Evolutionary conservation across 2,888 invertebrate genomes (phyloP).

Genomic region (Xanthorhoe spadicearia): DNA sequence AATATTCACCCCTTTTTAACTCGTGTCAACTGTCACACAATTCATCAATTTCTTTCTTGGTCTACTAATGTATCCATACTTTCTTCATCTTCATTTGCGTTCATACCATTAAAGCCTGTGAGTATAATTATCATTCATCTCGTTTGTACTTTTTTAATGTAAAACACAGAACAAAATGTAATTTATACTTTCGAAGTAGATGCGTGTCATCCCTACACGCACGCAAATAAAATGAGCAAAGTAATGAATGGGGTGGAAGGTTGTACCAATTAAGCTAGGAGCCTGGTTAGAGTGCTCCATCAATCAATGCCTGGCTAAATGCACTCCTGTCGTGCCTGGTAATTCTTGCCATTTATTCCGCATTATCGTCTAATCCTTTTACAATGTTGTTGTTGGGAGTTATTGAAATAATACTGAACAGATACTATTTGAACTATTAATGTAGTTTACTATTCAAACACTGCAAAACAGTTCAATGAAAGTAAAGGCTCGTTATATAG

Average conservation of each 20-base stretch:
- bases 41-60: no score
- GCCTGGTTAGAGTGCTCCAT: constrained; percentile 31
- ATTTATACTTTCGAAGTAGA: not conserved
- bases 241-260: constrained; percentile 36
- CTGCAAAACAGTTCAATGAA: constrained; percentile 4
- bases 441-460: not conserved
- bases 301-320: constrained; percentile 37
- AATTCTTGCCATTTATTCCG: constrained; percentile 14
- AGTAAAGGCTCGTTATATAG: constrained; percentile 31
- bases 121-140: no score
- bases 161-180: not conserved
- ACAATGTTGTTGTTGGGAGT: not conserved
- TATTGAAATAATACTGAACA: no score
- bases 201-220: constrained; percentile 21
- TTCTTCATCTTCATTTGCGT: no score
- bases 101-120: no score
- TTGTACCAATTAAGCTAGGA: constrained; percentile 33
- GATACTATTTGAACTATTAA: no score
- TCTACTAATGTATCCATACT: no score
- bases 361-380: not conserved
- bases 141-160: not conserved
- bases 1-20: no score
- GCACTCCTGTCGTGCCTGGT: constrained; percentile 10
- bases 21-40: no score
- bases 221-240: constrained; percentile 40